Percentiles rank a stretch among this genome's conserved stretches.
Conservation (phyloP, 2,888 invertebrate species). For the Phrixothrix hirtus region DNA sequence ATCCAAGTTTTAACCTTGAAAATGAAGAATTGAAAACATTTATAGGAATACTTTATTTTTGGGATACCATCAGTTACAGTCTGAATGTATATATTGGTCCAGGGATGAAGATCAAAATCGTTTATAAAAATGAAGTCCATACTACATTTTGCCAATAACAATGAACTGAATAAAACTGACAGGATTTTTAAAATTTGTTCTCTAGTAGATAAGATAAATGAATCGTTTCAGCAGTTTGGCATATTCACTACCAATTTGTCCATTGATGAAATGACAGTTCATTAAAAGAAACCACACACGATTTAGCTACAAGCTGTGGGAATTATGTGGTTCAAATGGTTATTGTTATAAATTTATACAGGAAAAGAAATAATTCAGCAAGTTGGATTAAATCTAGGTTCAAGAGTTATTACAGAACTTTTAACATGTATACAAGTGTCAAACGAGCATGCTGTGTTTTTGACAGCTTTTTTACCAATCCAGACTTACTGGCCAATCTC, state of each 20-base stretch:
- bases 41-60: constrained; percentile 6
- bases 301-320: constrained; percentile 12
- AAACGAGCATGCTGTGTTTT: background rate
- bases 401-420: no score
- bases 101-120: constrained; percentile 5
- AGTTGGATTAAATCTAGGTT: no score
- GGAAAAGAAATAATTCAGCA: background rate
- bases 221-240: no score
- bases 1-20: background rate
- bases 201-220: no score
- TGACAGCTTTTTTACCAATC: constrained; percentile 6
- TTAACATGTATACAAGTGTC: background rate
- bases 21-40: constrained; percentile 6
- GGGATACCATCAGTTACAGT: constrained; percentile 9
- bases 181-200: constrained; percentile 10
- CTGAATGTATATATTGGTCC: constrained; percentile 10
- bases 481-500: background rate
- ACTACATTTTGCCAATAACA: no score
- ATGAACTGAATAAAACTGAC: constrained; percentile 10
- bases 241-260: constrained; percentile 4
- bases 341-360: constrained; percentile 12
- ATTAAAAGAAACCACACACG: constrained; percentile 5
- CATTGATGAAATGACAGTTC: constrained; percentile 10
- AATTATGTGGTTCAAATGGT: no score
- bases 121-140: constrained; percentile 7